phyloP scores from a whole-genome alignment of 2,888 invertebrate genomes.

The Polydrusus tereticollis region DNA sequence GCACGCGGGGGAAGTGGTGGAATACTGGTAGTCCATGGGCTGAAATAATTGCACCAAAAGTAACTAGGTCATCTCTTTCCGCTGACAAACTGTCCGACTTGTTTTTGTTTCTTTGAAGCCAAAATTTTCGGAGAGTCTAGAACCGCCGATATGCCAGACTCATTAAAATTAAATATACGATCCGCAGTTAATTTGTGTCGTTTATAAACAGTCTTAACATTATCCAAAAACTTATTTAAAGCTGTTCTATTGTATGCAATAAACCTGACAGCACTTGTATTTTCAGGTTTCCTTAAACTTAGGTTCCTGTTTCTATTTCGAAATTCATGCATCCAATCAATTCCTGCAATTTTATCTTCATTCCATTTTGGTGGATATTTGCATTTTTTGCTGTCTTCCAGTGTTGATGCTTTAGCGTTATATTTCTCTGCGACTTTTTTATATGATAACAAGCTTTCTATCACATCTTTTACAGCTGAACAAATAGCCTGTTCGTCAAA shows the following conservation, averaged over 20 bases:
- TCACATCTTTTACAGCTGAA: not conserved
- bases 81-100: constrained; percentile 49
- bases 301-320: constrained; percentile 41
- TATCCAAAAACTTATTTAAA: constrained; percentile 52
- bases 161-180: not conserved
- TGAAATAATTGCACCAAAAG: constrained; percentile 58
- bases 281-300: constrained; percentile 38
- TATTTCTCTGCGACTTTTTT: not conserved
- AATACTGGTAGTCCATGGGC: constrained; percentile 57
- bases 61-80: constrained; percentile 61
- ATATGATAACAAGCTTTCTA: not conserved
- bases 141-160: not conserved
- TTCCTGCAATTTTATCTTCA: not conserved
- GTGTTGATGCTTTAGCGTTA: not conserved
- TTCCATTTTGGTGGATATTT: constrained; percentile 9
- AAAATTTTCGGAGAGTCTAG: not conserved
- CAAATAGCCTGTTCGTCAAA: not conserved
- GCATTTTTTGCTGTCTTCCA: not conserved
- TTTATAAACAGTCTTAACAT: constrained; percentile 7
- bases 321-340: not conserved
- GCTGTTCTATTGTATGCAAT: constrained; percentile 54
- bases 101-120: constrained; percentile 4
- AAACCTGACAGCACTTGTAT: constrained; percentile 52
- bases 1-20: constrained; percentile 58
- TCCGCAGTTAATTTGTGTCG: not conserved